Base-by-base conservation (phyloP, 2,888 invertebrate species). In the Lasioglossum figueresi region DNA sequence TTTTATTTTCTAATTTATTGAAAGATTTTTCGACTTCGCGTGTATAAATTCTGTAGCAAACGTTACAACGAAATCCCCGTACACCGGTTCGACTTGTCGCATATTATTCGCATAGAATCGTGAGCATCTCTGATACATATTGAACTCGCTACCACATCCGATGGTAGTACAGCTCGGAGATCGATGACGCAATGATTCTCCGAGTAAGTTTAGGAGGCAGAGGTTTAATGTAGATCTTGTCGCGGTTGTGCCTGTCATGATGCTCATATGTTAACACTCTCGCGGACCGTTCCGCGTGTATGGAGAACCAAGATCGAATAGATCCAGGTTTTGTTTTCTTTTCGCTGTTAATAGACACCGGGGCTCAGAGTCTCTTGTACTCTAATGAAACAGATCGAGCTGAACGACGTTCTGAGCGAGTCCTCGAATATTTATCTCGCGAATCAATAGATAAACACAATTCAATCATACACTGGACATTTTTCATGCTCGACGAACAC, bases 161-260 rank as follows among this genome's bases (percentile, higher is more conserved):
- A 23, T 34, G 27, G 23, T 31, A 16, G 48, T 27, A 59, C 31
- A 63, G 16, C 34, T 4, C 16, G 56, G 27, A 52, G 27, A 74
- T 34, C 79, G 52, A 74, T 79, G 68, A 56, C 56, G 52, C 59
- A 79, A 79, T 68, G 74, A 70, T 27, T 66, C 72, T 68, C 23
- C 48, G 70, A 40, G 52, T 48, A 71, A 70, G 80, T 76, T 83
- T 83, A 83, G 75, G 59, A 59, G 76, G 70, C 74, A 66, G 71
- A 71, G 80, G 31, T 83, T 83, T 80, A 75, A 83, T 59, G 81
- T 71, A 72, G 71, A 83, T 83, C 80, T 80, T 80, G 76, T 80
- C 71, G 63, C 45, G 31, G 68, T 68, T 37, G 70, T 19, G 80
- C 31, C 63, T 80, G 80, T 83, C 83, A 76, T 52, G 76, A 40